Evolutionary conservation across 2,113 vertebrate genomes (phyloP), one percentile per base, ranked within the genome.

Genomic region (Paramisgurnus dabryanus): DNA sequence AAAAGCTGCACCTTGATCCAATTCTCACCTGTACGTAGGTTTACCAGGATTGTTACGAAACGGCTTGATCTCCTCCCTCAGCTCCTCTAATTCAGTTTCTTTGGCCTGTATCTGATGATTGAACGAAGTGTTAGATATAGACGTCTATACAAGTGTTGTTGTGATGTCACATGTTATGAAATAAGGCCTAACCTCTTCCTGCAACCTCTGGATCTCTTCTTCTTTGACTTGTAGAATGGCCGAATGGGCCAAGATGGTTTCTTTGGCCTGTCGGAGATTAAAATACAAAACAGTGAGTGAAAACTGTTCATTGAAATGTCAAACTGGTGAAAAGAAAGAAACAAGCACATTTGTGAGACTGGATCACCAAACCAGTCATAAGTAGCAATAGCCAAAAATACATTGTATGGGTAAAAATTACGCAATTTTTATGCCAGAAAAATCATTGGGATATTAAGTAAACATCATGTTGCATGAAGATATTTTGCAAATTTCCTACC

Each of bases 191-290:
- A 94, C 93, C 92, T 93, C 81, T 64, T 91, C 83, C 78, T 81
- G 90, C 9, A 94, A 87, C 11, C 67, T 71, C 79, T 89, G 82
- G 82, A 93, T 91, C 86, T 92, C 87, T 12, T 89, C 85, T 53
- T 92, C 88, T 86, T 85, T 90, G 34, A 83, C 88, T 79, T 93
- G 89, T 50, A 94, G 84, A 27, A 88, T 82, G 27, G 84, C 76
- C 5, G 92, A 93, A 83, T 92, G 92, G 76, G 90, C 89, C n/a
- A 93, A 55, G 12, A 93, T 89, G 71, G 87, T 89, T 49, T 94
- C 93, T 90, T 89, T 92, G 27, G 86, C 86, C 89, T 90, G 74
- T 69, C 58, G 18, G 53, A 77, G 75, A 69, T 41, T 41, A 76
- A 76, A 49, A 18, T 57, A 6, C 2, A 57, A 2, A 64, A 27